Evolutionary conservation across 2,113 vertebrate species (phyloP).

Genomic region (Callionymus lyra): DNA sequence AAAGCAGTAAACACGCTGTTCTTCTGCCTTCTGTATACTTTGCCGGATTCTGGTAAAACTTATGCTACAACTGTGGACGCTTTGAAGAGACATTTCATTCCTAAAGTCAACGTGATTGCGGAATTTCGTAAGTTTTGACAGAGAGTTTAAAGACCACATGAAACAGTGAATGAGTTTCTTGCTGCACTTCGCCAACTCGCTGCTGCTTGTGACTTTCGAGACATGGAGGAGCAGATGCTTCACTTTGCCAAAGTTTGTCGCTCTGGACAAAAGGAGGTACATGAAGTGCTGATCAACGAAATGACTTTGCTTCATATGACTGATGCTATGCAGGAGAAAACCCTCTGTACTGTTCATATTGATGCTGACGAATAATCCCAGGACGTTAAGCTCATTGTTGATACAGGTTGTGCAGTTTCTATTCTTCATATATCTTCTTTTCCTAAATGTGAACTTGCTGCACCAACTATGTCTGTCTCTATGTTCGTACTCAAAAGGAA

Average conservation of each 20-base stretch:
- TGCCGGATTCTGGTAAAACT: too few relatives aligned
- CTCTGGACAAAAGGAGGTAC: background rate
- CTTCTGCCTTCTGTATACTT: too few relatives aligned
- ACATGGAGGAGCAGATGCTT: slow-evolving; percentile 2
- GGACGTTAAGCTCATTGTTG: background rate
- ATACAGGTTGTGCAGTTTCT: background rate
- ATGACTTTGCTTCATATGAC: slow-evolving; percentile 7
- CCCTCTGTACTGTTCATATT: slow-evolving; percentile 3
- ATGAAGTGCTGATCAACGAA: slow-evolving; percentile 1
- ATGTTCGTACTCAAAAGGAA: background rate
- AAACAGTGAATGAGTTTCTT: background rate
- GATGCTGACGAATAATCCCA: background rate
- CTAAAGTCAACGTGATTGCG: too few relatives aligned
- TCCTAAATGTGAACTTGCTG: background rate
- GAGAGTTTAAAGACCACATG: too few relatives aligned
- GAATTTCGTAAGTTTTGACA: too few relatives aligned
- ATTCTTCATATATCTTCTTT: background rate
- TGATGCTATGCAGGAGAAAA: slow-evolving; percentile 6
- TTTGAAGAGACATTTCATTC: too few relatives aligned
- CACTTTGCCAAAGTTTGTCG: slow-evolving; percentile 10
- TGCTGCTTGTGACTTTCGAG: background rate
- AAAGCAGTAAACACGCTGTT: too few relatives aligned
- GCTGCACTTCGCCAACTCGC: background rate
- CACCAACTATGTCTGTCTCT: background rate
- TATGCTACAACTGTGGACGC: too few relatives aligned